phyloP scores from a whole-genome alignment of 2,113 vertebrate genomes.

The Harpagus bidentatus region DNA sequence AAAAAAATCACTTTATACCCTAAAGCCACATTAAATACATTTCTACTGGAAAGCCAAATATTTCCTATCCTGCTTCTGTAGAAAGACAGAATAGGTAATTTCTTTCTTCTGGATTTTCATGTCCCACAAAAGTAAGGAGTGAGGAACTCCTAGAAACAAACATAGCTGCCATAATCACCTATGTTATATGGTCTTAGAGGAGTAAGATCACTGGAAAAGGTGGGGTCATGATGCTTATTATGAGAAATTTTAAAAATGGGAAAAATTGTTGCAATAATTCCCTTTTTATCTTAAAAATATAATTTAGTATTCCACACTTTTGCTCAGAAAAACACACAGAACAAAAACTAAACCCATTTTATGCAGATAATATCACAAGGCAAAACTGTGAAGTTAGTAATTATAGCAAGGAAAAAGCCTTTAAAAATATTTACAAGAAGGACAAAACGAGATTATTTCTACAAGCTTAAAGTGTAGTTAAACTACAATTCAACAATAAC shows the following conservation, averaged over 20 bases:
- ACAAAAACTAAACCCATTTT: neutral
- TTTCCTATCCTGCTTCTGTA: neutral
- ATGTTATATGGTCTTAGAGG: neutral
- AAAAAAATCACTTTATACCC: neutral
- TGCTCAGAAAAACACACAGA: neutral
- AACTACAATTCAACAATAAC: neutral
- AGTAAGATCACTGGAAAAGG: neutral
- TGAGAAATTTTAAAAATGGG: neutral
- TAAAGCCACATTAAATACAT: neutral
- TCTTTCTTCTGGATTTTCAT: neutral
- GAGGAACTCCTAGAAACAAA: neutral
- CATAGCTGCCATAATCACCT: neutral
- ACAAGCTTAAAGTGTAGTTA: neutral
- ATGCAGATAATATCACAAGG: neutral
- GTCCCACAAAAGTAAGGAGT: neutral
- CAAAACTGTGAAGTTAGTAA: neutral
- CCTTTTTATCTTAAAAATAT: neutral
- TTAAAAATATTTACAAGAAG: neutral
- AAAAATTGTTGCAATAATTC: neutral
- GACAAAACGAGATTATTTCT: neutral
- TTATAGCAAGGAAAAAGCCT: neutral
- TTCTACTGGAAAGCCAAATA: neutral
- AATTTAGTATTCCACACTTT: neutral
- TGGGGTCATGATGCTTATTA: neutral
- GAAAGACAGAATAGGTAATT: neutral